A percentile compares a stretch with the other conserved stretches of the same genome.
phyloP scores from a whole-genome alignment of 2,113 vertebrate species.

The Talpa occidentalis region DNA sequence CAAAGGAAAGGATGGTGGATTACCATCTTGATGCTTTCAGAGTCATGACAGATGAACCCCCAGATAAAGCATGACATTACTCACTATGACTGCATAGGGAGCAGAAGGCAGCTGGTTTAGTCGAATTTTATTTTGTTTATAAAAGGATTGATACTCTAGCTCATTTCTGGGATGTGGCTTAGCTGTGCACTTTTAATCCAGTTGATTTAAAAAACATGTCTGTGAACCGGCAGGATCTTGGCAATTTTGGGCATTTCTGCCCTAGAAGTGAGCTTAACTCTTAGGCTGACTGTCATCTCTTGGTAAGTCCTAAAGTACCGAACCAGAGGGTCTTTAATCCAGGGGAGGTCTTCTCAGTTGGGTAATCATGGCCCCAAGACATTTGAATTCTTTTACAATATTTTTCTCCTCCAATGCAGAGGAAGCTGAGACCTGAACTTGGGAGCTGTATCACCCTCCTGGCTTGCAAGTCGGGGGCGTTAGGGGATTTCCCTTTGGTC shows the following conservation, averaged over 20 bases:
- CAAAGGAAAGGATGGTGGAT: neutral
- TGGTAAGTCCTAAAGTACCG: slow-evolving; percentile 36
- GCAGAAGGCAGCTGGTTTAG: neutral
- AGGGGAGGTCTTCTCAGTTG: neutral
- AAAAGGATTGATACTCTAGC: neutral
- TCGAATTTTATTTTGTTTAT: neutral
- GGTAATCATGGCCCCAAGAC: neutral
- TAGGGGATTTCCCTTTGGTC: neutral
- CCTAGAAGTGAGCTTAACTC: slow-evolving; percentile 25
- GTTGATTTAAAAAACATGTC: slow-evolving; percentile 46
- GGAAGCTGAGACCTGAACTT: neutral
- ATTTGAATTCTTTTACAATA: neutral
- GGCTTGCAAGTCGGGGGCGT: neutral
- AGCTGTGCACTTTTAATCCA: neutral
- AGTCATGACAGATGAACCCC: neutral
- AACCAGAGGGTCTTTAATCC: slow-evolving; percentile 5
- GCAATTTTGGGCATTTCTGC: neutral
- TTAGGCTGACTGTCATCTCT: slow-evolving; percentile 2
- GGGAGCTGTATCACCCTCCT: neutral
- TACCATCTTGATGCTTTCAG: neutral
- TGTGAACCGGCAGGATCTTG: slow-evolving; percentile 13
- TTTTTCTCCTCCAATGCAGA: neutral
- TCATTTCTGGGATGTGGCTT: neutral
- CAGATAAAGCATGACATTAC: neutral
- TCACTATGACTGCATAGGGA: neutral